Percentiles rank a stretch among this genome's conserved stretches.
These are phyloP conservation scores for Thecocarcelia acutangulata DNA, from an alignment of 2,888 invertebrate genomes.

Conservation along the genomic window DNA sequence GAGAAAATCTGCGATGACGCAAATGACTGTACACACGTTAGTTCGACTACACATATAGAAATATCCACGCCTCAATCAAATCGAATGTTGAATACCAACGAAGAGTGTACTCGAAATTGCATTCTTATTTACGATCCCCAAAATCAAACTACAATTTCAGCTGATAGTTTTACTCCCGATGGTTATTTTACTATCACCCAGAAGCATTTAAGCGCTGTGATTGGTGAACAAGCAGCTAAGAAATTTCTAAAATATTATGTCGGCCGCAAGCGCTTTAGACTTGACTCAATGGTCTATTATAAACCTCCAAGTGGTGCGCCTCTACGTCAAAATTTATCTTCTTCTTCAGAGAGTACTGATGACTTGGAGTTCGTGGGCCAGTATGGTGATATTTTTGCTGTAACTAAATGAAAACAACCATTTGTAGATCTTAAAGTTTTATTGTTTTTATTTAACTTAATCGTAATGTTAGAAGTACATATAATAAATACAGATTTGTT, in stretches of 20 bases:
- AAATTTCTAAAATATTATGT: constrained; percentile 75
- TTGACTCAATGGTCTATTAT: constrained; percentile 75
- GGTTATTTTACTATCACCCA: constrained; percentile 74
- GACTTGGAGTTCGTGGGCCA: constrained; percentile 70
- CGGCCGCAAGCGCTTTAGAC: constrained; percentile 74
- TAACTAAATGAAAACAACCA: not conserved
- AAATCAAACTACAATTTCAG: constrained; percentile 19
- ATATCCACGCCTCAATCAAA: not conserved
- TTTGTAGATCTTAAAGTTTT: too few relatives aligned
- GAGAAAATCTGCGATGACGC: constrained; percentile 37
- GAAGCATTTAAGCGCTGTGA: constrained; percentile 72
- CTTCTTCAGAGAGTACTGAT: constrained; percentile 74
- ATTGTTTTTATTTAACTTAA: too few relatives aligned
- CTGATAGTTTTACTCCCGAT: too few relatives aligned
- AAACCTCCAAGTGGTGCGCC: constrained; percentile 70
- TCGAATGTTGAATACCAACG: not conserved
- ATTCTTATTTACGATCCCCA: constrained; percentile 74
- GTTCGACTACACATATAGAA: constrained; percentile 73
- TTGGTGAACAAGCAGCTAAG: constrained; percentile 74
- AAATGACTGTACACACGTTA: constrained; percentile 75
- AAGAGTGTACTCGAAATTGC: constrained; percentile 59
- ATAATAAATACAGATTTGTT: too few relatives aligned
- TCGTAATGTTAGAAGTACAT: too few relatives aligned
- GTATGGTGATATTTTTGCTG: constrained; percentile 73
- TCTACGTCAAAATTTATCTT: not conserved